Evolutionary conservation across 2,113 vertebrate genomes (phyloP).

Genomic region (Neolamprologus hecqui): DNA sequence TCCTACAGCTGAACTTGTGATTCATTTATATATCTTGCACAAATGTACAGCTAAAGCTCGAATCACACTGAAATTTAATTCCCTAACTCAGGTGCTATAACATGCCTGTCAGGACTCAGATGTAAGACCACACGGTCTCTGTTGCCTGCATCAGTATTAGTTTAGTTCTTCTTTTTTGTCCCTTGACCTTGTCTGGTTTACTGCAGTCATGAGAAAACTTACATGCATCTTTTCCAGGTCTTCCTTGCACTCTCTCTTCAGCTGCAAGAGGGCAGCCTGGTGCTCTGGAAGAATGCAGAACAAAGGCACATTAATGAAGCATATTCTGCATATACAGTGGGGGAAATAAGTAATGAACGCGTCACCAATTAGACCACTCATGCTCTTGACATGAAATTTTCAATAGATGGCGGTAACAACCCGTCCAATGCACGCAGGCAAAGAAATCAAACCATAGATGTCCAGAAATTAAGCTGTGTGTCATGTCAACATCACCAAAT

Average conservation of each 20-base stretch:
- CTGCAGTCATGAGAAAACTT: background rate
- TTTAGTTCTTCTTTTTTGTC: background rate
- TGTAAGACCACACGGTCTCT: background rate
- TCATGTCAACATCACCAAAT: rapidly evolving
- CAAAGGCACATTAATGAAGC: background rate
- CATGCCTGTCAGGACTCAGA: background rate
- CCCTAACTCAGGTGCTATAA: background rate
- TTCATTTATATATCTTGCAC: background rate
- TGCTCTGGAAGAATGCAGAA: constrained; percentile 74
- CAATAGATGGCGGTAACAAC: rapidly evolving
- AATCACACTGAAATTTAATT: background rate
- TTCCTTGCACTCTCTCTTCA: constrained; percentile 91
- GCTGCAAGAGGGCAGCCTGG: constrained; percentile 88
- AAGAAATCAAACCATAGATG: background rate
- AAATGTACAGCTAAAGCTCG: background rate
- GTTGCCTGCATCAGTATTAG: background rate
- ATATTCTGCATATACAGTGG: rapidly evolving
- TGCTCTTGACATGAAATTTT: background rate
- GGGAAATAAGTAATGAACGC: rapidly evolving
- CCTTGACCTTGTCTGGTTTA: background rate
- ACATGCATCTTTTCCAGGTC: constrained; percentile 75
- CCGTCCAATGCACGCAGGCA: rapidly evolving
- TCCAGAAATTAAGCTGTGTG: background rate
- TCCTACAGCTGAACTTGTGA: background rate
- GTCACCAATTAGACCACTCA: background rate